These are phyloP conservation scores for Lycaena phlaeas DNA, from an alignment of 2,888 invertebrate species.

Conservation along the genomic window DNA sequence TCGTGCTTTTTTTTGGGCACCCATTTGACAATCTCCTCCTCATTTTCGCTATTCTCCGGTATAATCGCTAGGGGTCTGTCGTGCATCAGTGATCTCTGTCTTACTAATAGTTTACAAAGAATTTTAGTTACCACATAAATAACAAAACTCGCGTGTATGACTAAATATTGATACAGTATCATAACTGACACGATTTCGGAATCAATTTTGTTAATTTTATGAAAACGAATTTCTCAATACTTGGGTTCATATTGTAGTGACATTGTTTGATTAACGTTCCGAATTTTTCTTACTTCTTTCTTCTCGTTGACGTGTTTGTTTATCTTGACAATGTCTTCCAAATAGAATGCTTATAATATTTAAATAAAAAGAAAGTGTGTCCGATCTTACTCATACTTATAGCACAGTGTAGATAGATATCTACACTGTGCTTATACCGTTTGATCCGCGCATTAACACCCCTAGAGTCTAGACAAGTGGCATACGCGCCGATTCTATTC, in stretches of 20 bases:
- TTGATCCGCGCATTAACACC: no score
- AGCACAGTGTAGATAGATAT: no score
- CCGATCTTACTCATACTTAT: no score
- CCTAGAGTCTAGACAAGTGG: no score
- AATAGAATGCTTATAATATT: no score
- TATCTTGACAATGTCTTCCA: not conserved
- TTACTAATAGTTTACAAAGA: slow-evolving; percentile 26
- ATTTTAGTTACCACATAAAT: slow-evolving; percentile 44
- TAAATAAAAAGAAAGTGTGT: no score
- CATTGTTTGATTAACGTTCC: slow-evolving; percentile 27
- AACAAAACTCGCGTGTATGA: slow-evolving; percentile 37
- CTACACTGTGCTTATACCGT: no score
- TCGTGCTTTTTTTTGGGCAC: slow-evolving; percentile 63
- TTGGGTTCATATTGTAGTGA: slow-evolving; percentile 38
- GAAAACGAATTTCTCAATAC: slow-evolving; percentile 20
- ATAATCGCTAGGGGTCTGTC: slow-evolving; percentile 40
- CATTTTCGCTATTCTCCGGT: slow-evolving; percentile 41
- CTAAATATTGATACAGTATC: slow-evolving; percentile 48
- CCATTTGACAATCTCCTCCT: slow-evolving; percentile 42
- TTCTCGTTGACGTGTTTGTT: not conserved
- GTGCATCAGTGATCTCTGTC: slow-evolving; percentile 27
- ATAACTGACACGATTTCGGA: slow-evolving; percentile 35
- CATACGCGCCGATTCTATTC: no score
- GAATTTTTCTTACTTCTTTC: not conserved
- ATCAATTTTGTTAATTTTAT: slow-evolving; percentile 24